phyloP scores from a whole-genome alignment of 2,797 vertebrate species.

The Cyclopterus lumpus region DNA sequence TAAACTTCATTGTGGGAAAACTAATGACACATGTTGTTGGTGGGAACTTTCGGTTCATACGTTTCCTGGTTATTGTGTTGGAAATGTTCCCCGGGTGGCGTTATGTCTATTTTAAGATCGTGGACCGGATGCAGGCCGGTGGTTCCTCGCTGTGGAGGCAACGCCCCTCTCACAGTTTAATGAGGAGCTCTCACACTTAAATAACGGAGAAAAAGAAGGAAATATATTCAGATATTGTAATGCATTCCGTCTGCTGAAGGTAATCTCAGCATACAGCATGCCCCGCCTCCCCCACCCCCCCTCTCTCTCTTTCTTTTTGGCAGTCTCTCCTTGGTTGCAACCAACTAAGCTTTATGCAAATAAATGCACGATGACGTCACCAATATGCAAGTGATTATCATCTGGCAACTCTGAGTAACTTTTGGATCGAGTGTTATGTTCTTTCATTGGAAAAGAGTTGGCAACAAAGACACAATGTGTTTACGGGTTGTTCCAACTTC shows the following conservation, averaged over 20 bases:
- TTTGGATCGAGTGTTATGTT: not conserved
- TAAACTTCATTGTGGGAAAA: not conserved
- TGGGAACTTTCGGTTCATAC: not conserved
- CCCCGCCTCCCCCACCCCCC: no score
- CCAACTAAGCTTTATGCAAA: not conserved
- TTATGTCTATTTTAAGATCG: not conserved
- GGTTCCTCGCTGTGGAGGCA: not conserved
- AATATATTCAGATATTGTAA: slow-evolving; percentile 1
- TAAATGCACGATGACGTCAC: not conserved
- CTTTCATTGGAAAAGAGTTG: no score
- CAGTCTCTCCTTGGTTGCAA: not conserved
- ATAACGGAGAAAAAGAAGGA: not conserved
- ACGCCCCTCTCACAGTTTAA: slow-evolving; percentile 7
- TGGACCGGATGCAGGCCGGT: not conserved
- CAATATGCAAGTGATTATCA: not conserved
- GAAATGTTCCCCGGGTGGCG: not conserved
- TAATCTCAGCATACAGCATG: not conserved
- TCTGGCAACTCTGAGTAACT: not conserved
- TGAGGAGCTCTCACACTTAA: not conserved
- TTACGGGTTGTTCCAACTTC: not conserved
- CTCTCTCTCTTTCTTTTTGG: not conserved
- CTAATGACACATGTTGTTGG: not conserved
- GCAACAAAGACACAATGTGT: no score
- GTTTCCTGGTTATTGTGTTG: not conserved
- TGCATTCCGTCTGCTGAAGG: not conserved